Conservation (phyloP, 2,797 vertebrate genomes). For the Tauraco hartlaubi region DNA sequence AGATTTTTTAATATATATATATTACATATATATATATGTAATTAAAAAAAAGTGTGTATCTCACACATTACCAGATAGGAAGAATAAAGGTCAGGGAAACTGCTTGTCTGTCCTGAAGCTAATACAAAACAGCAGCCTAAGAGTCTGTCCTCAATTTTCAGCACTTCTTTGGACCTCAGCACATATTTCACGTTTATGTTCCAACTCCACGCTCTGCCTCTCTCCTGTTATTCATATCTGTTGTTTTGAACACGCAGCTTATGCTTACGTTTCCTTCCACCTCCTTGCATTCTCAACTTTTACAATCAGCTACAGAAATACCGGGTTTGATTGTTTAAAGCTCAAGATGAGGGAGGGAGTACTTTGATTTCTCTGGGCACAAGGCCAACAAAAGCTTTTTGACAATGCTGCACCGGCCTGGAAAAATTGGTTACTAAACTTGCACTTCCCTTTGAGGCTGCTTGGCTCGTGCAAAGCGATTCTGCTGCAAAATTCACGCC, state of each 20-base stretch:
- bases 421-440: constrained; percentile 49
- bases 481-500: neutral
- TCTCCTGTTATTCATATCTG: neutral
- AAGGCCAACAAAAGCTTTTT: constrained; percentile 59
- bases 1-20: too few relatives aligned
- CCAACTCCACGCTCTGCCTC: neutral
- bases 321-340: constrained; percentile 18
- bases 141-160: neutral
- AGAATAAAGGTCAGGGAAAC: neutral
- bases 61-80: neutral
- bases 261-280: constrained; percentile 30
- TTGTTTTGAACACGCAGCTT: neutral
- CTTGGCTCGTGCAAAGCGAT: neutral
- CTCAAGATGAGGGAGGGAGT: constrained; percentile 1
- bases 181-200: neutral
- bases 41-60: too few relatives aligned
- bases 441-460: constrained; percentile 38
- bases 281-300: neutral
- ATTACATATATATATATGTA: too few relatives aligned
- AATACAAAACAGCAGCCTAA: neutral
- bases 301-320: constrained; percentile 35
- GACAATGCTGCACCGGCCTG: constrained; percentile 55
- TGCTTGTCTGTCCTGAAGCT: neutral
- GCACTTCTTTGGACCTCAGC: neutral
- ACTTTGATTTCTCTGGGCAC: constrained; percentile 55